phyloP scores from a whole-genome alignment of 2,888 invertebrate species.

The Cerastoderma edule region DNA sequence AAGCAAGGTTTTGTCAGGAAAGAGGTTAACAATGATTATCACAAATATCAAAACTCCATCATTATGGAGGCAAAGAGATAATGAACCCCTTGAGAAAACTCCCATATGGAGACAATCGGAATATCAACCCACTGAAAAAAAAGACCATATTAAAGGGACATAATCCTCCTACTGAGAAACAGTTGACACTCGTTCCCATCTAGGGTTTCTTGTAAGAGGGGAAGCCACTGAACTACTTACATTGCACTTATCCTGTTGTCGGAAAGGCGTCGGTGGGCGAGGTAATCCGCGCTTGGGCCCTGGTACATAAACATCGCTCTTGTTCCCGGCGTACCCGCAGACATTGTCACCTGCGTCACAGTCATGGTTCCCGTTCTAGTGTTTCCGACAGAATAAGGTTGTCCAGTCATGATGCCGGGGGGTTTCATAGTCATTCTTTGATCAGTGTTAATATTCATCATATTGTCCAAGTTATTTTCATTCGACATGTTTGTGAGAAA shows the following conservation, averaged over 20 bases:
- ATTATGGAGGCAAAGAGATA: no score
- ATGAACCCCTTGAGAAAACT: no score
- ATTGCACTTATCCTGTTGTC: slow-evolving; percentile 51
- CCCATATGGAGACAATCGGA: no score
- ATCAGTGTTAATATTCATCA: not conserved
- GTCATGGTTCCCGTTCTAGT: slow-evolving; percentile 6
- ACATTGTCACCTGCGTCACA: slow-evolving; percentile 11
- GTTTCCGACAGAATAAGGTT: slow-evolving; percentile 2
- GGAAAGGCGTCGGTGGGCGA: slow-evolving; percentile 40
- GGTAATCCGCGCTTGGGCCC: slow-evolving; percentile 13
- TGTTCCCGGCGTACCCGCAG: not conserved
- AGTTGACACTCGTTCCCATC: no score
- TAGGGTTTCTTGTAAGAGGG: no score
- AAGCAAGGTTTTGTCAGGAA: not conserved
- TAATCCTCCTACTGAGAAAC: no score
- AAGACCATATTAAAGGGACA: no score
- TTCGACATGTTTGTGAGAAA: no score
- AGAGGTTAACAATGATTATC: no score
- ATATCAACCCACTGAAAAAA: no score
- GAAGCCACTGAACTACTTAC: no score
- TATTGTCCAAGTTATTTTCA: not conserved
- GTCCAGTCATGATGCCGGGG: not conserved
- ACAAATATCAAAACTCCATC: no score
- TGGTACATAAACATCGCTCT: slow-evolving; percentile 15
- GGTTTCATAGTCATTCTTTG: not conserved